Percentiles rank a stretch among this genome's conserved stretches.
phyloP scores from a whole-genome alignment of 2,797 vertebrate genomes.

The Cossypha polioptera region DNA sequence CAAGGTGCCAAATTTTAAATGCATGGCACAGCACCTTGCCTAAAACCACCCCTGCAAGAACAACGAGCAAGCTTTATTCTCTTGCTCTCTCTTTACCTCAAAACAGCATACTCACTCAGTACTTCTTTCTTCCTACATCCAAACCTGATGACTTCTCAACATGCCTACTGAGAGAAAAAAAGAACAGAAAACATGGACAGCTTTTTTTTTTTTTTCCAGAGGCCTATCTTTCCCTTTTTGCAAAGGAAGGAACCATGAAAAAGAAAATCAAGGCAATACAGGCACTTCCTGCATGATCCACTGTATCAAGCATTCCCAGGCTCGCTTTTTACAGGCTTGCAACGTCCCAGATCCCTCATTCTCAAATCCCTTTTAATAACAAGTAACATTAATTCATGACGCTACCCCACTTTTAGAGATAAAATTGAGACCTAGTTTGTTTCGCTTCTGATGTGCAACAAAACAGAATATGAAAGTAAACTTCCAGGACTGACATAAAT shows the following conservation, averaged over 20 bases:
- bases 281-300: not conserved
- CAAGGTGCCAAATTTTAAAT: not conserved
- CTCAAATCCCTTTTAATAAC: not conserved
- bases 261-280: not conserved
- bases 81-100: not conserved
- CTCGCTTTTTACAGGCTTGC: not conserved
- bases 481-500: conserved; percentile 19
- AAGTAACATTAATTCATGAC: not conserved
- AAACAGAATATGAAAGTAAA: conserved; percentile 50
- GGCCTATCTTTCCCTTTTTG: not conserved
- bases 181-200: not conserved
- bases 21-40: not conserved
- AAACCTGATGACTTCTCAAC: conserved; percentile 4
- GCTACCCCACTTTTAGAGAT: not conserved
- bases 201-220: not conserved
- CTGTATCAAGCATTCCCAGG: not conserved
- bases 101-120: not conserved
- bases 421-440: conserved; percentile 18
- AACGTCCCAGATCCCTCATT: not conserved
- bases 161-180: not conserved
- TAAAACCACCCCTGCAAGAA: not conserved
- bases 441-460: not conserved
- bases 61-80: not conserved
- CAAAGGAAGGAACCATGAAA: conserved; percentile 6
- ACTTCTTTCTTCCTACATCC: conserved; percentile 19